Base-by-base conservation (phyloP, 2,888 invertebrate genomes). In the Ptychoptera albimana region DNA sequence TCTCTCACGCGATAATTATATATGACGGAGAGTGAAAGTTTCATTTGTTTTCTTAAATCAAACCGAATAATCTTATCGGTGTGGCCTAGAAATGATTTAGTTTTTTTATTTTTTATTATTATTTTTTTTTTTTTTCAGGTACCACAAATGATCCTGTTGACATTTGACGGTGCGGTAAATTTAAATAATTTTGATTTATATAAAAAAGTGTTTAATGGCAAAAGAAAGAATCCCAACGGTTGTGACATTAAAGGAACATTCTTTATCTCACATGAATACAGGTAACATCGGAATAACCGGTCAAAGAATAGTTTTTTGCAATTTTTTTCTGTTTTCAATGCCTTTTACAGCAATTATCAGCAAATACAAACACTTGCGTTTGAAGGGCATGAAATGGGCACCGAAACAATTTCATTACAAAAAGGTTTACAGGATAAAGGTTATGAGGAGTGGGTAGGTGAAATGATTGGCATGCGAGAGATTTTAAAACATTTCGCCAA, bases 401-500 rank as follows among this genome's bases (percentile, higher is more conserved):
- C 74, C 39, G 74, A 75, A 50, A 75, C 74, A 40, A 71, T 75
- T 46, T 75, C 75, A 2, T 69, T 74, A 52, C 87, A 89, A 58
- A 79, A 78, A 58, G 85, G 89, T 39, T 70, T 93, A 9, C 86
- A 92, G 67, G 85, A 86, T 64, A 84, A 86, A 63, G 83, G 84
- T 44, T 85, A 88, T 62, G 89, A 91, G 67, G 87, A 87, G 61
- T 92, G 91, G 91, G 84, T 82, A 0, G 86, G 87, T 15, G 91
- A 91, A 67, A 88, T 89, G 86, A 83, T 91, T 54, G 89, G 89
- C 42, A 89, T 91, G 89, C 73, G 88, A 49, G 87, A 88, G 63
- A 87, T 91, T 54, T 69, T 91, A 16, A 73, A 74, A 49, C 76
- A 79, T 57, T 88, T 89, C 59, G 74, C 88, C 9, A 88, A 88